Evolutionary conservation across 2,888 invertebrate genomes (phyloP).

Genomic region (Luperina nickerlii): DNA sequence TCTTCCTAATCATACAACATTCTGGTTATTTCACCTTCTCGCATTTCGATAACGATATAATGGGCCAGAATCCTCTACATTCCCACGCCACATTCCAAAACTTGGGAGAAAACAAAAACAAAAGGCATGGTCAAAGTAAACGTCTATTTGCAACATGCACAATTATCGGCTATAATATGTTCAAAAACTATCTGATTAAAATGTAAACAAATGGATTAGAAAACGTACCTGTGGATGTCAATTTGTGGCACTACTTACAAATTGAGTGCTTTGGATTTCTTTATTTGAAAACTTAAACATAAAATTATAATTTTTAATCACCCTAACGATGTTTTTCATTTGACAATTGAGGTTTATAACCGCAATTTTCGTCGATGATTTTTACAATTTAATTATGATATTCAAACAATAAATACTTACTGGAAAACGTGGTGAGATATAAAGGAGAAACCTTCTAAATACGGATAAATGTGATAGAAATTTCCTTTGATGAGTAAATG

Average conservation of each 20-base stretch:
- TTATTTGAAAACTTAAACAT: not conserved
- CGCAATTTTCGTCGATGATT: not conserved
- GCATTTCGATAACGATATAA: constrained; percentile 28
- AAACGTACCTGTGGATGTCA: not conserved
- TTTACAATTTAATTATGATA: not conserved
- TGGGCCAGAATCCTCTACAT: not conserved
- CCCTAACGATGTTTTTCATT: too few species aligned
- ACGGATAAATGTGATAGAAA: not conserved
- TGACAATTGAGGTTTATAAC: not conserved
- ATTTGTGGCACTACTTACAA: not conserved
- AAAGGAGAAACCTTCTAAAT: not conserved
- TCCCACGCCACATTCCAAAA: constrained; percentile 45
- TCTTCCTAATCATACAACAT: not conserved
- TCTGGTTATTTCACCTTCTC: not conserved
- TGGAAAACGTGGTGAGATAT: not conserved
- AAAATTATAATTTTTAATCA: not conserved
- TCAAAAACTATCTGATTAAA: not conserved
- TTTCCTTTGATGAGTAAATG: not conserved
- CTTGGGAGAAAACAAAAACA: constrained; percentile 44
- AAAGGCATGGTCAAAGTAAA: constrained; percentile 44
- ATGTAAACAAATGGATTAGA: not conserved
- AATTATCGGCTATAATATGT: constrained; percentile 34
- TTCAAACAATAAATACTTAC: not conserved
- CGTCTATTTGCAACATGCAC: constrained; percentile 53
- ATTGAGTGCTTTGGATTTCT: not conserved